Percentiles rank a stretch among this genome's conserved stretches.
Conservation (phyloP, 2,888 invertebrate genomes). For the Cephus pygmeus region DNA sequence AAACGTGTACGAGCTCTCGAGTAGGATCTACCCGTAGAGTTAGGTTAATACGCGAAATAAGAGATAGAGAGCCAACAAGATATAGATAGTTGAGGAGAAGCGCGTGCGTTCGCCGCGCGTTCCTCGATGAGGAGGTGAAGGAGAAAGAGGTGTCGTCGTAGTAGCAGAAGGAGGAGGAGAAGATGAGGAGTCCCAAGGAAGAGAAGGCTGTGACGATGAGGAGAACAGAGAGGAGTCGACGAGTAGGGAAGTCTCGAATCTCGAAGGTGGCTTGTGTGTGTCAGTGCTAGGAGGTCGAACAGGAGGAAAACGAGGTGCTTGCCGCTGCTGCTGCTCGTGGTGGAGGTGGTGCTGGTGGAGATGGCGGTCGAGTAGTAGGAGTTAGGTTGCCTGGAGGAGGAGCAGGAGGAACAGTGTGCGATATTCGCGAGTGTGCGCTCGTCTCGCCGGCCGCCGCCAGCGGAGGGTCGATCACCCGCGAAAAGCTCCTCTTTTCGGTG, state of each 20-base stretch:
- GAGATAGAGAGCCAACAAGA: background rate
- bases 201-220: background rate
- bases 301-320: background rate
- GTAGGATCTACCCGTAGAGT: background rate
- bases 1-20: background rate
- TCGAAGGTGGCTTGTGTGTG: background rate
- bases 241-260: background rate
- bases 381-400: background rate
- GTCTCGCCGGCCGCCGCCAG: constrained; percentile 32
- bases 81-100: background rate
- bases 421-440: constrained; percentile 14
- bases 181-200: no score
- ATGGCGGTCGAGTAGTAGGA: background rate
- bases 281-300: background rate
- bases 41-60: background rate
- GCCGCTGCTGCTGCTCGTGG: background rate
- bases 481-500: constrained; percentile 32
- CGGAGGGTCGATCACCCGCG: constrained; percentile 41
- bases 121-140: background rate
- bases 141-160: background rate
- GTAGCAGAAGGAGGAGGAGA: background rate
- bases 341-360: background rate
- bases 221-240: background rate
- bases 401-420: constrained; percentile 10
- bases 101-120: background rate